Evolutionary conservation across 1,140 invertebrate genomes (phyloP).

Genomic region (silkworm (Bombyx mori)): ASM3026992v2 NC_085117.1:868001-868500

Average conservation of each 20-base stretch:
- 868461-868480: constrained; percentile 15
- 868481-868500: constrained; percentile 23
- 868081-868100: background rate
- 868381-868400: constrained; percentile 6
- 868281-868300: constrained; percentile 8
- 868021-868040: background rate
- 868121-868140: constrained; percentile 4
- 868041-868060: constrained; percentile 4
- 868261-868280: constrained; percentile 11
- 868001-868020: constrained; percentile 1
- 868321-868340: too few relatives aligned
- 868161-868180: constrained; percentile 3
- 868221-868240: constrained; percentile 11
- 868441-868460: constrained; percentile 14
- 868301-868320: constrained; percentile 1
- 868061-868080: constrained; percentile 3
- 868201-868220: constrained; percentile 2
- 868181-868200: constrained; percentile 4
- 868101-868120: constrained; percentile 4
- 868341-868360: constrained; percentile 21
- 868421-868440: constrained; percentile 19
- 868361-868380: constrained; percentile 11
- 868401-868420: too few relatives aligned
- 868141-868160: background rate
- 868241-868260: constrained; percentile 10